phyloP scores from a whole-genome alignment of 35 echinoderm and acorn worm genomes.

The Hemicentrotus pulcherrimus region DNA sequence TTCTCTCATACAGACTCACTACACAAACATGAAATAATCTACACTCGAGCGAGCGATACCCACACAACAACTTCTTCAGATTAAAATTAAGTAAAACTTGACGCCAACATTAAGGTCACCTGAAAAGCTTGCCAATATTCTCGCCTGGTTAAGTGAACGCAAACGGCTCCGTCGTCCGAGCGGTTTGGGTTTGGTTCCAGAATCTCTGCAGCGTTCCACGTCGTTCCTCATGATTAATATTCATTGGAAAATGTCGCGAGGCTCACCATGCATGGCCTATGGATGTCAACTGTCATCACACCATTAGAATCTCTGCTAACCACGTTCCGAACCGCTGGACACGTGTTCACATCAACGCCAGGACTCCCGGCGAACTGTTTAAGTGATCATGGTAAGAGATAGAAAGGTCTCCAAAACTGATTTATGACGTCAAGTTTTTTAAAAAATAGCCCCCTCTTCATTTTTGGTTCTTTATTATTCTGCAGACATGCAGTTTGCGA shows the following conservation, averaged over 20 bases:
- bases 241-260: neutral
- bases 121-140: neutral
- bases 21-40: too few species aligned
- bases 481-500: neutral
- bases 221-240: constrained; percentile 2
- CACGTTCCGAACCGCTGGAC: neutral
- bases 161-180: neutral
- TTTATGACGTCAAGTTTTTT: neutral
- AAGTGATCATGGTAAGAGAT: neutral
- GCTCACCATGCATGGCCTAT: neutral
- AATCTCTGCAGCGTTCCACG: neutral
- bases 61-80: too few species aligned
- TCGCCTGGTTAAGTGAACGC: neutral
- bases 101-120: neutral
- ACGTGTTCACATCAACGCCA: neutral
- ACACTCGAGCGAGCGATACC: too few species aligned
- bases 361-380: neutral
- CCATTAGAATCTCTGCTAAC: constrained; percentile 16
- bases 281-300: constrained; percentile 16
- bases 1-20: too few species aligned
- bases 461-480: neutral
- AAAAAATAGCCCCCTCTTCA: neutral
- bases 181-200: neutral
- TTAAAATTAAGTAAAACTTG: too few species aligned
- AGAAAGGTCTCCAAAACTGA: neutral